Conservation (phyloP, 2,797 vertebrate species). For the Microtus obscurus region DNA sequence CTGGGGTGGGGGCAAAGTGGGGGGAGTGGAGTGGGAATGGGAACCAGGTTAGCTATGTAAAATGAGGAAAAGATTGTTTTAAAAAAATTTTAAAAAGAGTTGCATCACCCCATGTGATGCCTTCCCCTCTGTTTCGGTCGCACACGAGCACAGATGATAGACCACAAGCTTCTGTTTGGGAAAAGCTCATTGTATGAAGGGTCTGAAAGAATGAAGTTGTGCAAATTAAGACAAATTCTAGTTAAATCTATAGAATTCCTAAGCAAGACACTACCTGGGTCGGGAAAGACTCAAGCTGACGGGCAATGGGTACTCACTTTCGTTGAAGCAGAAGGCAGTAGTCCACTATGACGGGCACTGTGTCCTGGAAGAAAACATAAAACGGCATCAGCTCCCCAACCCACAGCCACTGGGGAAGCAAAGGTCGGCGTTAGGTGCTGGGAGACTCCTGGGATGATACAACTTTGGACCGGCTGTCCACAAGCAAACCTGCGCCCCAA, state of each 20-base stretch:
- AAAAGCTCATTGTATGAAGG: constrained; percentile 37
- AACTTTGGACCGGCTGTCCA: background rate
- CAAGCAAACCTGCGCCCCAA: background rate
- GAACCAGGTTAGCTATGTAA: no score
- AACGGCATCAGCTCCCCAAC: constrained; percentile 48
- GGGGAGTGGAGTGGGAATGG: no score
- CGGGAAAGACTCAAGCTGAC: constrained; percentile 37
- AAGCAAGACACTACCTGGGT: background rate
- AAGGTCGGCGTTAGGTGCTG: background rate
- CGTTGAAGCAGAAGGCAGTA: constrained; percentile 96
- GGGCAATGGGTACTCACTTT: constrained; percentile 90
- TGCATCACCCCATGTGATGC: background rate
- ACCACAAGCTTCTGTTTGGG: background rate
- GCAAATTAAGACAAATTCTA: background rate
- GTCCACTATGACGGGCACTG: constrained; percentile 95
- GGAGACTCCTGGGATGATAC: background rate
- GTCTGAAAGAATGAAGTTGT: constrained; percentile 51
- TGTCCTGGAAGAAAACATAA: constrained; percentile 89
- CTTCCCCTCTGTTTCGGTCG: background rate
- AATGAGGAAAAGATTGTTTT: no score
- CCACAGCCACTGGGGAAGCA: background rate
- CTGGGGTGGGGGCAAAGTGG: no score
- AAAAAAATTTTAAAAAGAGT: no score
- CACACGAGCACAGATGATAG: background rate
- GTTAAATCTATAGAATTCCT: constrained; percentile 48